Base-by-base conservation (phyloP, 2,113 vertebrate species). In the Bungarus multicinctus region DNA sequence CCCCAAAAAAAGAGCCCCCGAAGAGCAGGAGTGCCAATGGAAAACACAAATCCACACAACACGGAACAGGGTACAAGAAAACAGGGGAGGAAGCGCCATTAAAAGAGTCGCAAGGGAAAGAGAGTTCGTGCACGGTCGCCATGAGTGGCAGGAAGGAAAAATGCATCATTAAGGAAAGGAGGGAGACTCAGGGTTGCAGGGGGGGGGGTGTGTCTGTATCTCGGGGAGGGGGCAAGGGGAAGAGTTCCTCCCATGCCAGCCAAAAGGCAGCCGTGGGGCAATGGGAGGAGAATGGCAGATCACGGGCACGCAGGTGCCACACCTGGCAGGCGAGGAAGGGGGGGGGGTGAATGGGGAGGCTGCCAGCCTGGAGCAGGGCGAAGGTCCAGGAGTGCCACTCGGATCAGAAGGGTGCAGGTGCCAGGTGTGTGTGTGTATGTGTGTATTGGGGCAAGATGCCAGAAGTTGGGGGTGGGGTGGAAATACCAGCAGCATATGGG, bases 1-100 rank as follows among this genome's bases (percentile, higher is more conserved):
- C n/a, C 22, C 12, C n/a, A 50, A 50, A 39, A 12, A 18, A 2
- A 34, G 27, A n/a, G n/a, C n/a, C 7, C 0, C 27, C 1, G 0
- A 85, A 11, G 69, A 43, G 50, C 60, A 89, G 5, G 30, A 34
- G 30, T 52, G 30, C 22, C 14, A 54, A 86, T 16, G 5, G n/a
- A 39, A 64, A 12, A 34, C 11, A n/a, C 60, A 69, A 69, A 69
- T 69, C 60, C 60, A 39, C 69, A 39, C 34, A 81, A 39, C 69
- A 20, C 5, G 6, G 34, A 81, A 39, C n/a, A 81, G n/a, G 64
- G 14, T 2, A 34, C 30, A 6, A 34, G 64, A 16, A 69, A 34
- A n/a, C 30, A 34, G n/a, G 14, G 14, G 16, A 14, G 14, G 6
- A 20, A 74, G 69, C 2, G 5, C 69, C 34, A 39, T 39, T 39